These are phyloP conservation scores for Arge pagana DNA, from an alignment of 2,888 invertebrate species.

Conservation along the genomic window DNA sequence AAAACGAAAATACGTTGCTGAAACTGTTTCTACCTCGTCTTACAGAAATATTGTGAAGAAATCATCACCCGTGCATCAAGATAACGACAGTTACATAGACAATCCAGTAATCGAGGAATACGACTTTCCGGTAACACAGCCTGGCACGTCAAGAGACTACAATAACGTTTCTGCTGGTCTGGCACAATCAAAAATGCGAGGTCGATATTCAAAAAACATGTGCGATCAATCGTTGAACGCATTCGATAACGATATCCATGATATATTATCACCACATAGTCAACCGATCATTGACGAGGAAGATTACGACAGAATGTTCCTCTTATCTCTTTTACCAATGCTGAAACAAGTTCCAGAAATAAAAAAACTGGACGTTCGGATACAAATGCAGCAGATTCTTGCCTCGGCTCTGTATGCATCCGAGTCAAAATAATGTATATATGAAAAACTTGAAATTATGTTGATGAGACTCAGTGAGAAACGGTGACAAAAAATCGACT, in stretches of 20 bases:
- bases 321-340: slow-evolving; percentile 49
- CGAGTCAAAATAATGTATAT: slow-evolving; percentile 13
- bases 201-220: slow-evolving; percentile 41
- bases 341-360: slow-evolving; percentile 50
- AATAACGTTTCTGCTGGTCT: slow-evolving; percentile 23
- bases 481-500: too few relatives aligned
- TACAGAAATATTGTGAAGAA: slow-evolving; percentile 1
- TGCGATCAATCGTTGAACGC: slow-evolving; percentile 46
- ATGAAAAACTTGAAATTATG: too few relatives aligned
- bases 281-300: slow-evolving; percentile 46
- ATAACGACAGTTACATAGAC: slow-evolving; percentile 42
- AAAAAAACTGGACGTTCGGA: slow-evolving; percentile 50
- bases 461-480: too few relatives aligned
- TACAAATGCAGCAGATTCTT: slow-evolving; percentile 53
- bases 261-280: slow-evolving; percentile 44
- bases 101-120: slow-evolving; percentile 46
- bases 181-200: slow-evolving; percentile 13
- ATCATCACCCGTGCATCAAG: slow-evolving; percentile 21
- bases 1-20: too few relatives aligned
- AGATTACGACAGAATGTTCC: slow-evolving; percentile 54
- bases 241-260: slow-evolving; percentile 47
- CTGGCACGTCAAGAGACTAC: slow-evolving; percentile 32
- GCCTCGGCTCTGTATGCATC: slow-evolving; percentile 28
- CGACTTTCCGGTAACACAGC: slow-evolving; percentile 39
- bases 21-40: too few relatives aligned